phyloP scores from a whole-genome alignment of 1,140 invertebrate genomes.

The Eriocheir sinensis region DNA sequence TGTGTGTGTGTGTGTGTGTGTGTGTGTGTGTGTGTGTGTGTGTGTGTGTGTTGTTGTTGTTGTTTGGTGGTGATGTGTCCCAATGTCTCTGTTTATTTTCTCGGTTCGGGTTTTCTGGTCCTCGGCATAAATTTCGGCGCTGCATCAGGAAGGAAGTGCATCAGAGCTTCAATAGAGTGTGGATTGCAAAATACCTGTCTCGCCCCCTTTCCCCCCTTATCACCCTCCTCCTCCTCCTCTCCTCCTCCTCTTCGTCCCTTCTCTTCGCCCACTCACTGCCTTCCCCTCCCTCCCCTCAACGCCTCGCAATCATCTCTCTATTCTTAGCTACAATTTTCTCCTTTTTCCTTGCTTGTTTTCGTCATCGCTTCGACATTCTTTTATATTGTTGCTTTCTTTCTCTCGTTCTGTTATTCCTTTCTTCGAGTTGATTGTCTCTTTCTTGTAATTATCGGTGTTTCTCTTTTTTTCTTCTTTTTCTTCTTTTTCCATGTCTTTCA shows the following conservation, averaged over 20 bases:
- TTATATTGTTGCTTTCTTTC: no score
- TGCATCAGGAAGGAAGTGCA: background rate
- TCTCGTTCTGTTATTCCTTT: background rate
- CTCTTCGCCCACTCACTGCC: no score
- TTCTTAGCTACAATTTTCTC: background rate
- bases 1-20: background rate
- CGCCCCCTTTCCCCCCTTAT: no score
- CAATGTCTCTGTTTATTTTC: background rate
- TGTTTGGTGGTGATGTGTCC: background rate
- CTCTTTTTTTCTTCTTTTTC: no score
- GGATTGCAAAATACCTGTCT: background rate
- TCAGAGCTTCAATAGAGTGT: background rate
- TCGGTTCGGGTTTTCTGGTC: background rate
- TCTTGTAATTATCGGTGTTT: no score
- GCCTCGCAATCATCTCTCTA: background rate
- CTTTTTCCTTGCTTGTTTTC: no score
- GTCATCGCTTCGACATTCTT: no score
- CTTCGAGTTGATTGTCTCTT: no score
- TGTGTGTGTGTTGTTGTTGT: background rate
- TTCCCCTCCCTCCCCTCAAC: background rate
- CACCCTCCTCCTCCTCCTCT: no score
- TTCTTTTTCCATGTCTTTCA: no score
- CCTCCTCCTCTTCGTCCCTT: no score
- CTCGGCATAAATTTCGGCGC: background rate
- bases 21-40: background rate